Conservation (phyloP, 2,797 vertebrate species). For the Clarias fuscus region DNA sequence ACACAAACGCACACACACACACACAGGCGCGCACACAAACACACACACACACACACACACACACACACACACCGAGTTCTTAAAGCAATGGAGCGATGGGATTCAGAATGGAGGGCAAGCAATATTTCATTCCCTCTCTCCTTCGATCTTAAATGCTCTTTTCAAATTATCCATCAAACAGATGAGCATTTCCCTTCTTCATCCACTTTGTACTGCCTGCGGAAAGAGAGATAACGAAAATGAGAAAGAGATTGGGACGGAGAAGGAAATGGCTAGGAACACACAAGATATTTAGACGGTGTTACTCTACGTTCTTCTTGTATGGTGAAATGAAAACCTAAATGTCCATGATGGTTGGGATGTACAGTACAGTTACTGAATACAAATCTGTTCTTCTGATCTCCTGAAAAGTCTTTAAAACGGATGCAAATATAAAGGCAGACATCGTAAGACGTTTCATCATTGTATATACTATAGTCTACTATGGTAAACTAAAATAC, state of each 20-base stretch:
- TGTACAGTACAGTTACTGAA: not conserved
- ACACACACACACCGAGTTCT: constrained; percentile 21
- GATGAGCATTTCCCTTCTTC: constrained; percentile 61
- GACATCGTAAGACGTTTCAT: too few species aligned
- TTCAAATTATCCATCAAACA: constrained; percentile 69
- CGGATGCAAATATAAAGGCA: not conserved
- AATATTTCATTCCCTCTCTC: constrained; percentile 41
- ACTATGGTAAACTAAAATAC: too few species aligned
- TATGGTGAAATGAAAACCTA: not conserved
- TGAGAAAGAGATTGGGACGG: not conserved
- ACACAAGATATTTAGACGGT: constrained; percentile 7
- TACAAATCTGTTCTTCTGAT: not conserved
- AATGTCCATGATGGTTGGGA: not conserved
- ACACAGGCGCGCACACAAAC: constrained; percentile 23
- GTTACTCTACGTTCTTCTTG: not conserved
- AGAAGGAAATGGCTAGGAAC: not conserved
- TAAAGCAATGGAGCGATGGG: constrained; percentile 20
- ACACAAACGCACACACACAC: constrained; percentile 16
- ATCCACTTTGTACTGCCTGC: constrained; percentile 58
- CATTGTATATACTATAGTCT: too few species aligned
- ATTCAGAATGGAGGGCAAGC: constrained; percentile 37
- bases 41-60: not conserved
- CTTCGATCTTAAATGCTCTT: constrained; percentile 55
- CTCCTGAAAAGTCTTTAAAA: not conserved
- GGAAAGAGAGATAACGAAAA: constrained; percentile 63